Conservation (phyloP, 2,113 vertebrate species). For the Thomomys bottae region DNA sequence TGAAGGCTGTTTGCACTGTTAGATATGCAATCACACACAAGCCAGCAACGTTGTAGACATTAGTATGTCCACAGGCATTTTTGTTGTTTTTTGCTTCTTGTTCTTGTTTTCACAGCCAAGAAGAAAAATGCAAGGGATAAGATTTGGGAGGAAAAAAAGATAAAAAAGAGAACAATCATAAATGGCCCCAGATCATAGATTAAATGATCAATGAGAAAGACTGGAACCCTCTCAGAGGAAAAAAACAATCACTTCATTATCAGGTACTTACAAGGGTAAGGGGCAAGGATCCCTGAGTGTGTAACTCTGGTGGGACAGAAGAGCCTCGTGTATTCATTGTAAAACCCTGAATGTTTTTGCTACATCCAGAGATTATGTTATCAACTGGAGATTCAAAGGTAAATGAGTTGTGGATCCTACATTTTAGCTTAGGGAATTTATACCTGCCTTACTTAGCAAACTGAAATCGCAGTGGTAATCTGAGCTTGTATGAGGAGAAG, state of each 20-base stretch:
- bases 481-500: not conserved
- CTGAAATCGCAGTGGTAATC: no score
- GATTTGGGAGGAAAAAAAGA: not conserved
- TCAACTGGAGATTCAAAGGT: not conserved
- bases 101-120: not conserved
- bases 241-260: not conserved
- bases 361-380: accelerated
- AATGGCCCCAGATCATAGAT: not conserved
- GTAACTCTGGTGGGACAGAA: not conserved
- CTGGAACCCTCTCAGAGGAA: not conserved
- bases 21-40: not conserved
- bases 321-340: not conserved
- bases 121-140: not conserved
- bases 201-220: not conserved
- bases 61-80: no score
- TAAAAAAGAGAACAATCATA: not conserved
- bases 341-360: not conserved
- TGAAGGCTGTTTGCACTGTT: not conserved
- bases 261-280: not conserved
- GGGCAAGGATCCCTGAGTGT: not conserved
- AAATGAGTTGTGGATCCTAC: not conserved
- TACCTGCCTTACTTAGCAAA: not conserved
- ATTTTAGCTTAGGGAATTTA: not conserved
- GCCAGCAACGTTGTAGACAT: not conserved
- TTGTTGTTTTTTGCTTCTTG: no score